A percentile compares a stretch with the other conserved stretches of the same genome.
Evolutionary conservation across 2,113 vertebrate species (phyloP).

Genomic region (Callocephalon fimbriatum): DNA sequence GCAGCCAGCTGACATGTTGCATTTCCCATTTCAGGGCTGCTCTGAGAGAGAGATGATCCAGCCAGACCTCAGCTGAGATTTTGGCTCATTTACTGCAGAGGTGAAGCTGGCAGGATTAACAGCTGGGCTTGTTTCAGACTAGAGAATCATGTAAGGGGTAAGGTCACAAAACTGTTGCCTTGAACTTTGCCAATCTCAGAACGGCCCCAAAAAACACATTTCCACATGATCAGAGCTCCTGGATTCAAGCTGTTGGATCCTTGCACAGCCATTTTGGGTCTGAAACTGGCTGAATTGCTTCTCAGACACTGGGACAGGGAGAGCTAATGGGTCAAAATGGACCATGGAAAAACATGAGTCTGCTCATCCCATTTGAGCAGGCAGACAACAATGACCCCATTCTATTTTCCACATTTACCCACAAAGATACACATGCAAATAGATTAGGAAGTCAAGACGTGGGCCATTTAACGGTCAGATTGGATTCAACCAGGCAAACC

Average conservation of each 20-base stretch:
- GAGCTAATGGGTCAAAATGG: neutral
- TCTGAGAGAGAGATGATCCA: neutral
- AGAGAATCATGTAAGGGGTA: neutral
- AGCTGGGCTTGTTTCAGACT: neutral
- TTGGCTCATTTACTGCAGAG: neutral
- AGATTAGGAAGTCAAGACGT: neutral
- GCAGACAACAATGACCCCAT: neutral
- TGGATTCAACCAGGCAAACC: neutral
- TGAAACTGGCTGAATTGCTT: neutral
- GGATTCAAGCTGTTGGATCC: neutral
- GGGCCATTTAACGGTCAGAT: neutral
- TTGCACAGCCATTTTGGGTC: neutral
- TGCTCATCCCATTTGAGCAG: neutral
- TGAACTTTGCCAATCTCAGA: rapidly evolving
- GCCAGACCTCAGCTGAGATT: neutral
- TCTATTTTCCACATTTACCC: neutral
- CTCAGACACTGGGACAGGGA: neutral
- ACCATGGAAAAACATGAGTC: neutral
- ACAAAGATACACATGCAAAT: neutral
- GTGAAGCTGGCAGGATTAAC: neutral
- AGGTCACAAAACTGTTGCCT: neutral
- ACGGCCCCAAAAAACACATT: neutral
- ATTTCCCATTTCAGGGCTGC: neutral
- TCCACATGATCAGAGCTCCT: neutral
- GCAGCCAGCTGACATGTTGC: neutral